These are phyloP conservation scores for Acomys russatus DNA, from an alignment of 2,797 vertebrate genomes.

Conservation along the genomic window DNA sequence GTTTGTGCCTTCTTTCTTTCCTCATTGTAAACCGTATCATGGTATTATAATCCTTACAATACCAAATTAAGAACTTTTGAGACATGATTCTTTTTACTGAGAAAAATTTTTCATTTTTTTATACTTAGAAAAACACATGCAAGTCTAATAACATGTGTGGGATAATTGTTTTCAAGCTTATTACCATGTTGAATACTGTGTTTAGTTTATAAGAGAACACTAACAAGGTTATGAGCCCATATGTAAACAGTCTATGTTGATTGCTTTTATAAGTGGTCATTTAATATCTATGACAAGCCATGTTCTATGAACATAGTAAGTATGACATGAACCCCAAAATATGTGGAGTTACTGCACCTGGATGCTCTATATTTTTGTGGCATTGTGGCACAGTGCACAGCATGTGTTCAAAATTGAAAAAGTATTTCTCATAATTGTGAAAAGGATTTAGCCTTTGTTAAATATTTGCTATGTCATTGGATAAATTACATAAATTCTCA, in stretches of 20 bases:
- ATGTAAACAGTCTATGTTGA: neutral
- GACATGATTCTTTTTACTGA: neutral
- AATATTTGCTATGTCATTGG: neutral
- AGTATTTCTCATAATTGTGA: neutral
- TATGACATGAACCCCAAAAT: neutral
- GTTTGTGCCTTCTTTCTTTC: neutral
- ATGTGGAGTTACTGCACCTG: neutral
- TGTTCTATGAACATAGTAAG: neutral
- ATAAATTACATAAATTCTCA: neutral
- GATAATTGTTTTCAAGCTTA: neutral
- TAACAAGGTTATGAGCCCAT: neutral
- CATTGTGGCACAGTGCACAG: neutral
- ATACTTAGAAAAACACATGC: neutral
- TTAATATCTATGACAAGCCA: neutral
- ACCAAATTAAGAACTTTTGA: neutral
- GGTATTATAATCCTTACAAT: neutral
- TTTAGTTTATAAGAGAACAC: neutral
- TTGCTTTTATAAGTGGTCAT: neutral
- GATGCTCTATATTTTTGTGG: neutral
- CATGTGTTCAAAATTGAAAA: neutral
- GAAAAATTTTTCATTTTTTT: neutral
- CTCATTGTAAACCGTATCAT: neutral
- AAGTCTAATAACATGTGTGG: neutral
- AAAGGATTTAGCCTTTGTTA: neutral
- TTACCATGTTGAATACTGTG: neutral